Evolutionary conservation across 2,888 invertebrate genomes (phyloP), one percentile per base, ranked within the genome.

Genomic region (Agrotis clavis): DNA sequence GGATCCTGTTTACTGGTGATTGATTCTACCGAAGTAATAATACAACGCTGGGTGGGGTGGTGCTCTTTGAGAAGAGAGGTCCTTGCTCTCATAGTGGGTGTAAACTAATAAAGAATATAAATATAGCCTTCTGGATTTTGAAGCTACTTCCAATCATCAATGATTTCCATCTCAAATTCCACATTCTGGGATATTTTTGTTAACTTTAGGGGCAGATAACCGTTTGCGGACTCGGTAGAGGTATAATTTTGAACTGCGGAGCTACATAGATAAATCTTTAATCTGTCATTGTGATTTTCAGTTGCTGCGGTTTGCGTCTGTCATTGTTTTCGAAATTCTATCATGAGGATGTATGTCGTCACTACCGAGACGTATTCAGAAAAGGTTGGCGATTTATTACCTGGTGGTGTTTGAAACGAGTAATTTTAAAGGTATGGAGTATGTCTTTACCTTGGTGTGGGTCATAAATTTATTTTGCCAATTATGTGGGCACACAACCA

Each of bases 1-100:
- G 60, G 79, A 80, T 80, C 79, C 74, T 69, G 80, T 79, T 83
- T 69, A 74, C 59, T 54, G 45, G 80, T 79, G 81, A 80, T 74
- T 71, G 69, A 80, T 80, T 71, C 71, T 57, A 56, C 66, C 47
- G 57, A 6, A 50, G 35, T 83, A 79, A 79, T 79, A 73, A 83
- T 54, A 79, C 60, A 53, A 56, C 18, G 35, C 13, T 18, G 81
- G 45, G 51, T n/a, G 25, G 13, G 13, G 2, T 54, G 67, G 48
- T 69, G 41, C 61, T 35, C 51, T 18, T 30, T 41, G 25, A 75
- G 13, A 41, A 41, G 25, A 14, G n/a, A 81, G 77, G 48, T 82
- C 56, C 21, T 78, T 78, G 82, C 60, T 53, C 82, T 74, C 14
- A 21, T 13, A 54, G 74, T 57, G 47, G 47, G 71, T 41, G 47